A percentile compares a stretch with the other conserved stretches of the same genome.
Conservation (phyloP, 2,888 invertebrate genomes). For the Carterocephalus palaemon region DNA sequence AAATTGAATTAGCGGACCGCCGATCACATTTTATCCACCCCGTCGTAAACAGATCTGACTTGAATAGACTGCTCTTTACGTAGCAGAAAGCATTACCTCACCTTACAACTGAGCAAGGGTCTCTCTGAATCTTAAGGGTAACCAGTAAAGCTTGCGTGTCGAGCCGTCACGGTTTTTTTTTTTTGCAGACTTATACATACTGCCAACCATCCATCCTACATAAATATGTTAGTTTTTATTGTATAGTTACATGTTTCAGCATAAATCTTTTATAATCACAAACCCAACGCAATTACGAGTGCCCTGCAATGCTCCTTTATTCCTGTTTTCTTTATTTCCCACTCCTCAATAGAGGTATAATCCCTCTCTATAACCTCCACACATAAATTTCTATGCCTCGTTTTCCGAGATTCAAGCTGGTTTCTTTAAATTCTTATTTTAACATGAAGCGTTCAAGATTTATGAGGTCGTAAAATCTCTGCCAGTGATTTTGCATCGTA, state of each 20-base stretch:
- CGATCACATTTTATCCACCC: slow-evolving; percentile 10
- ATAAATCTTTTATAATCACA: too few relatives aligned
- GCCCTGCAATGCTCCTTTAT: not conserved
- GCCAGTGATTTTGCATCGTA: slow-evolving; percentile 14
- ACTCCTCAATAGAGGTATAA: slow-evolving; percentile 4
- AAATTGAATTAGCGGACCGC: slow-evolving; percentile 18
- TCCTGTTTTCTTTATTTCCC: slow-evolving; percentile 4
- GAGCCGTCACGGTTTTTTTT: too few relatives aligned
- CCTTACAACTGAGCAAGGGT: too few relatives aligned
- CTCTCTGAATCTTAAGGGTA: too few relatives aligned
- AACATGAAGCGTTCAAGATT: slow-evolving; percentile 20
- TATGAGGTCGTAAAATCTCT: slow-evolving; percentile 20
- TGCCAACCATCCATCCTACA: too few relatives aligned
- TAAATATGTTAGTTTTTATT: too few relatives aligned
- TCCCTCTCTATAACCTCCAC: slow-evolving; percentile 8
- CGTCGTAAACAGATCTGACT: slow-evolving; percentile 9
- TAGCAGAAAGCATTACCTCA: too few relatives aligned
- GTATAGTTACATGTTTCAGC: too few relatives aligned
- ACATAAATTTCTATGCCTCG: slow-evolving; percentile 17
- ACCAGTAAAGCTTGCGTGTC: too few relatives aligned
- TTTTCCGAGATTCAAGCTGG: slow-evolving; percentile 13
- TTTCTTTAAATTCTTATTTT: slow-evolving; percentile 22
- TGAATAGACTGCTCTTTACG: too few relatives aligned
- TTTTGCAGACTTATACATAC: too few relatives aligned
- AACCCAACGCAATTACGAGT: not conserved